Base-by-base conservation (phyloP, 2,888 invertebrate species). In the Drosophila kokeensis region DNA sequence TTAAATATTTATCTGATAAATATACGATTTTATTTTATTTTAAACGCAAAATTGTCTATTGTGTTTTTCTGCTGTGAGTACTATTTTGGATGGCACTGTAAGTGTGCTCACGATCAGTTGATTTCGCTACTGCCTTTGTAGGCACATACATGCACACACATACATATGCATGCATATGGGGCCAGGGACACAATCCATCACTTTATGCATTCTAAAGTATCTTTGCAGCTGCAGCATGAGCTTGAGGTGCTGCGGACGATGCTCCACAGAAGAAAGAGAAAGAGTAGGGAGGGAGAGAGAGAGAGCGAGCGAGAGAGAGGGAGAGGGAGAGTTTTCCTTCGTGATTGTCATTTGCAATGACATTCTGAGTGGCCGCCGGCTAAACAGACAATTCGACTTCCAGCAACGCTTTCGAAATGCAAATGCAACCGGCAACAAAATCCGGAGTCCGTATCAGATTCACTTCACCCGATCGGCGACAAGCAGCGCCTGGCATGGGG, bases 141-240 rank as follows among this genome's bases (percentile, higher is more conserved):
- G 27, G 24, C 34, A 40, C 18, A 40, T 10, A 36, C 15, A 29
- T 48, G 53, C n/a, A 38, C 27, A 60, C 36, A 48, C n/a, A 45
- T 49, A 18, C 24, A 27, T 42, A 57, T 13, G 32, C 36, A 27
- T 15, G 36, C 38, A 55, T 29, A 40, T 74, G 71, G 48, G 71
- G 78, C 78, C 84, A 88, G 86, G 88, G 88, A 73, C 86, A 79
- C 81, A 83, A 86, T 85, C 76, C 81, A 76, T 85, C 84, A 87
- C 68, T 52, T 69, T 48, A 64, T 69, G 64, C 69, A 74, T 30
- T 45, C 30, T 48, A 32, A 75, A 65, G 69, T 48, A 45, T 27
- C 24, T 55, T 54, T 30, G 62, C 49, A 61, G 61, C 52, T 65
- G 64, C 74, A 78, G 45, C 42, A 42, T 24, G 36, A n/a, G 27